Base-by-base conservation (phyloP, 2,797 vertebrate species). In the Bovichtus diacanthus region DNA sequence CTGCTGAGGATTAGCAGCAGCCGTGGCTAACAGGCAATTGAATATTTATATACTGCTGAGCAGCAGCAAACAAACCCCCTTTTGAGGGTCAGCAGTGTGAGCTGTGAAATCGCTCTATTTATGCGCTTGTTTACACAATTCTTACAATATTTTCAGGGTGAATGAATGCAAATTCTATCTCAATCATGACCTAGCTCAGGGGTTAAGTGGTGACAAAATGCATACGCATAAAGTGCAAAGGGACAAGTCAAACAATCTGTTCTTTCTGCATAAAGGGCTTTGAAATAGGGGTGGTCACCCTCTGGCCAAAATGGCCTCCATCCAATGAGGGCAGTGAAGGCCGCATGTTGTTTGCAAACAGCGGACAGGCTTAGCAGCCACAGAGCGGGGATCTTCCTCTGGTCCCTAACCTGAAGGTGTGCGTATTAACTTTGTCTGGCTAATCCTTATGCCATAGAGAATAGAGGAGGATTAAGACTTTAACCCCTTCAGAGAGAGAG, bases 401-500 rank as follows among this genome's bases (percentile, higher is more conserved):
- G 11, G 83, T 90, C 88, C 73, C 76, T 84, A 88, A 89, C 82
- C 88, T 79, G 47, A 91, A 93, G 88, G 90, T 90, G 88, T 89
- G 73, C 70, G 47, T 47, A 89, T 91, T 88, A 87, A 87, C 58
- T 70, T 83, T 78, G 83, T 83, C 81, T 88, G 76, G 81, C 84
- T 95, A 92, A 95, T 95, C 94, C 93, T 70, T 83, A 82, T 90
- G 79, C 93, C 90, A 44, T 23, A 74, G 93, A 93, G 93, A 94
- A 92, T 93, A 89, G 80, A 74, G 36, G 75, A 59, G 81, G 94
- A 96, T 96, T 95, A 95, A 80, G 92, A 92, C 89, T 92, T 93
- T 93, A 92, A 93, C 91, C 90, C 87, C 81, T 89, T 87, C 25
- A 70, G 91, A 87, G 83, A 84, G 67, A 74, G 54, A 71, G 82